phyloP scores from a whole-genome alignment of 2,113 vertebrate species.

The Neoarius graeffei region DNA sequence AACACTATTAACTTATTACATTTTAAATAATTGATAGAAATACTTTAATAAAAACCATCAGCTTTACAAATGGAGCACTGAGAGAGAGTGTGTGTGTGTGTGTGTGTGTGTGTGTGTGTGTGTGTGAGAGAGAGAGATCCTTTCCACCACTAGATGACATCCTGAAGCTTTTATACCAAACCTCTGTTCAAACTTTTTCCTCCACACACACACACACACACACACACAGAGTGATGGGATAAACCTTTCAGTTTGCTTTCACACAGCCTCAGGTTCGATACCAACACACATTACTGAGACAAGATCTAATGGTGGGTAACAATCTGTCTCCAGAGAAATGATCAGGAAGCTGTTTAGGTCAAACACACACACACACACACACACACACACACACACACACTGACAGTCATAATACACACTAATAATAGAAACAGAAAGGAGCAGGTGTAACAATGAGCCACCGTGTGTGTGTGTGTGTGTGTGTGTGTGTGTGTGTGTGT shows the following conservation, averaged over 20 bases:
- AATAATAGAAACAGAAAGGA: background rate
- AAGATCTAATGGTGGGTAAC: background rate
- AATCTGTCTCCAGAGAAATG: too few relatives aligned
- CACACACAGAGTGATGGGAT: background rate
- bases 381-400: background rate
- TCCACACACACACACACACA: background rate
- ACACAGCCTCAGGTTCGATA: background rate
- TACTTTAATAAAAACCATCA: too few relatives aligned
- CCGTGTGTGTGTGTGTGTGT: slow-evolving; percentile 5
- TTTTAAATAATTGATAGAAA: too few relatives aligned
- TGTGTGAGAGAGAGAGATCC: background rate
- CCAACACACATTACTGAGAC: background rate
- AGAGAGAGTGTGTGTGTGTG: background rate
- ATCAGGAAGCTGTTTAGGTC: too few relatives aligned
- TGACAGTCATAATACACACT: background rate
- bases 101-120: background rate
- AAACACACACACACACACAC: too few relatives aligned
- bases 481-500: slow-evolving; percentile 13
- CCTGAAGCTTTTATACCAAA: background rate
- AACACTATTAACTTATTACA: background rate
- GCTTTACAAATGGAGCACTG: background rate
- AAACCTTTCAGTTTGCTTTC: background rate
- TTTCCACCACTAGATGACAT: slow-evolving; percentile 23
- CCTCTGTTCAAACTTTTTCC: background rate
- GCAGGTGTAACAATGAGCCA: background rate